phyloP scores from a whole-genome alignment of 2,113 vertebrate species.

The Neoarius graeffei region DNA sequence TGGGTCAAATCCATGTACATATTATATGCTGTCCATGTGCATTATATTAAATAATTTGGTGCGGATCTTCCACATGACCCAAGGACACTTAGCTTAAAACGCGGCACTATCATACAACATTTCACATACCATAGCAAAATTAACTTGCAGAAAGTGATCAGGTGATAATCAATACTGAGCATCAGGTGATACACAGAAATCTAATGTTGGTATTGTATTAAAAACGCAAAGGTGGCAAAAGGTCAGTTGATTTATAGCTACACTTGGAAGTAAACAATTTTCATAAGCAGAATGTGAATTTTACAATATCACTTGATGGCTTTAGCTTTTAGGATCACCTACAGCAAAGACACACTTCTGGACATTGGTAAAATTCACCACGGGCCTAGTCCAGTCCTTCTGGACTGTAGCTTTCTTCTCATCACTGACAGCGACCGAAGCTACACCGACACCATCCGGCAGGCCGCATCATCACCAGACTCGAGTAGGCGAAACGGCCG shows the following conservation, averaged over 20 bases:
- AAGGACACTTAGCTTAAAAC: background rate
- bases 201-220: background rate
- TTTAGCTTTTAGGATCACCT: background rate
- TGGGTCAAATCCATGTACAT: background rate
- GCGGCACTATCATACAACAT: background rate
- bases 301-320: background rate
- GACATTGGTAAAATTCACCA: too few relatives aligned
- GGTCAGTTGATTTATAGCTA: background rate
- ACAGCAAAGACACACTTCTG: too few relatives aligned
- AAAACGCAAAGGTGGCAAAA: background rate
- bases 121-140: background rate
- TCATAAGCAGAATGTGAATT: background rate
- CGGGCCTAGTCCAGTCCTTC: too few relatives aligned
- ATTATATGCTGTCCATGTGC: background rate
- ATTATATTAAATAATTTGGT: background rate
- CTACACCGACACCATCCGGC: too few relatives aligned
- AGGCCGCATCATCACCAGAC: too few relatives aligned
- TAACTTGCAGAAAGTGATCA: background rate
- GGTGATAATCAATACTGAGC: background rate
- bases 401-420: too few relatives aligned
- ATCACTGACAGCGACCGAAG: too few relatives aligned
- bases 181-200: background rate
- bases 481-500: too few relatives aligned
- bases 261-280: background rate
- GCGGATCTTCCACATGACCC: background rate